A percentile compares a stretch with the other conserved stretches of the same genome.
These are phyloP conservation scores for Rhinolophus sinicus DNA, from an alignment of 2,113 vertebrate species.

Conservation along the genomic window DNA sequence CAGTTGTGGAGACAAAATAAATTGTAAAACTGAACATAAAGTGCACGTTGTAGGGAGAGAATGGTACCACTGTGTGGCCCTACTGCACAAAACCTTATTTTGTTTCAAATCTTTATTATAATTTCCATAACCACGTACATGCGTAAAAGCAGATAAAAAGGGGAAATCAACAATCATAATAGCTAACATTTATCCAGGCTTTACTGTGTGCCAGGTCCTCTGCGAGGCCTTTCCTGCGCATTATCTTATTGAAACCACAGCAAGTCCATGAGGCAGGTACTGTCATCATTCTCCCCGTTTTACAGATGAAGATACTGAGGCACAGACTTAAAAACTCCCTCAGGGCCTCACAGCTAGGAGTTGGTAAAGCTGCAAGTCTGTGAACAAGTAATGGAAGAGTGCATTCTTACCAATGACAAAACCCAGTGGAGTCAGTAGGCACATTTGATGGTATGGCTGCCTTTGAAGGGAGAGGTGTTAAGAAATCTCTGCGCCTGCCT, in stretches of 20 bases:
- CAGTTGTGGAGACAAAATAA: conserved; percentile 16
- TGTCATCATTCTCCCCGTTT: not conserved
- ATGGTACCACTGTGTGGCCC: not conserved
- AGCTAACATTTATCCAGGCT: not conserved
- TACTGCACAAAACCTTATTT: not conserved
- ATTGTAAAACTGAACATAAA: not conserved
- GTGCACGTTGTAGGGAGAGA: not conserved
- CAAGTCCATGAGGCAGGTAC: not conserved
- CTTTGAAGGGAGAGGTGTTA: not conserved
- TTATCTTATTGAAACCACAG: not conserved
- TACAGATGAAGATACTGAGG: not conserved
- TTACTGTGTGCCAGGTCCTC: not conserved
- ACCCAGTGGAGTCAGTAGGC: not conserved
- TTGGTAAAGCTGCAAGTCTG: not conserved
- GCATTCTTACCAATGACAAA: no score
- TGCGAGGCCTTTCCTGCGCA: not conserved
- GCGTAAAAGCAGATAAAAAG: not conserved
- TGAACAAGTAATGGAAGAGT: fast-evolving
- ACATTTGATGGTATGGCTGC: fast-evolving
- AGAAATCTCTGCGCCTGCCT: not conserved
- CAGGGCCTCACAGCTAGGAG: not conserved
- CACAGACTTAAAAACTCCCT: not conserved
- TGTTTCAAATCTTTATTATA: not conserved
- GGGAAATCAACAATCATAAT: not conserved
- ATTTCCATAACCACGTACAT: not conserved